These are phyloP conservation scores for Podocnemis expansa DNA, from an alignment of 2,113 vertebrate species.

Conservation along the genomic window DNA sequence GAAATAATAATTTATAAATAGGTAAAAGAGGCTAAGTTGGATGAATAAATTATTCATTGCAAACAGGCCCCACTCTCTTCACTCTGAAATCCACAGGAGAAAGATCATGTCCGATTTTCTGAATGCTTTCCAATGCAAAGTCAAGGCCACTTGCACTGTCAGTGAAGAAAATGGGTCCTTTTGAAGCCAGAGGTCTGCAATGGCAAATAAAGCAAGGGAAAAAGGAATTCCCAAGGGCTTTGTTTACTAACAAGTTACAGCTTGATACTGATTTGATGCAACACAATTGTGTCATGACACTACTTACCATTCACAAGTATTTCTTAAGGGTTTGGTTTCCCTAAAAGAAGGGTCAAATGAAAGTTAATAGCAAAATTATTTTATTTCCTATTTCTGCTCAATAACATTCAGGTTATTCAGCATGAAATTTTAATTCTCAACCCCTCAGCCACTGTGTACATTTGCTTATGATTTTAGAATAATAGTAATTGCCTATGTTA, in stretches of 20 bases:
- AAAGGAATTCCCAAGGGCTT: background rate
- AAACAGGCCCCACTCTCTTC: background rate
- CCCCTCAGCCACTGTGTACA: background rate
- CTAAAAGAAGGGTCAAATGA: slow-evolving; percentile 15
- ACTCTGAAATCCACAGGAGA: background rate
- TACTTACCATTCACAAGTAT: slow-evolving; percentile 12
- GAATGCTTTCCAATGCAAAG: background rate
- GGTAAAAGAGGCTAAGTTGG: rapidly evolving
- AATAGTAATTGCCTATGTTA: background rate
- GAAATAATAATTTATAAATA: background rate
- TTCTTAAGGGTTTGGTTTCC: background rate
- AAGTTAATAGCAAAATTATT: slow-evolving; percentile 1
- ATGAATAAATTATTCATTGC: background rate
- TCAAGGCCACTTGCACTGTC: background rate
- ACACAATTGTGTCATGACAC: slow-evolving; percentile 31
- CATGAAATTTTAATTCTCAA: background rate
- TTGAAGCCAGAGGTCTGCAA: background rate
- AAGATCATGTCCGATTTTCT: background rate
- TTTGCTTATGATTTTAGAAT: background rate
- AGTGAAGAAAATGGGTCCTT: background rate
- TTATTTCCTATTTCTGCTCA: background rate
- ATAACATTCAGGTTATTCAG: background rate
- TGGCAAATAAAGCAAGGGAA: background rate
- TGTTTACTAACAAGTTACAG: background rate
- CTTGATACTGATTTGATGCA: slow-evolving; percentile 40